A percentile compares a stretch with the other conserved stretches of the same genome.
phyloP scores from a whole-genome alignment of 2,797 vertebrate species.

The Cyprinodon diabolis region DNA sequence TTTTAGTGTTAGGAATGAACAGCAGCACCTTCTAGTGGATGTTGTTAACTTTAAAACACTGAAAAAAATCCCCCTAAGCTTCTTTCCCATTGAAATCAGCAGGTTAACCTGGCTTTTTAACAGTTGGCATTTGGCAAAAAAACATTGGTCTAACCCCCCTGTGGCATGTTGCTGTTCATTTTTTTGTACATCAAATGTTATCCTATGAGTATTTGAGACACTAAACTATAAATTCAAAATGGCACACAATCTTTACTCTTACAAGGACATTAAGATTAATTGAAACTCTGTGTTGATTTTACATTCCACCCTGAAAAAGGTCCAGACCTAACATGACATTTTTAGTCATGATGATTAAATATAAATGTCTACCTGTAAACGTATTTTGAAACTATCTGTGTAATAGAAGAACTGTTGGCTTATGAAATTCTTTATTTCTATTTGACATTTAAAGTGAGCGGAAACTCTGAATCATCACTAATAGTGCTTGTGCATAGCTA shows the following conservation, averaged over 20 bases:
- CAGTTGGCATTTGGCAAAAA: too few relatives aligned
- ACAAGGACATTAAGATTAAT: neutral
- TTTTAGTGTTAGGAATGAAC: too few relatives aligned
- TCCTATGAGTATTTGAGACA: neutral
- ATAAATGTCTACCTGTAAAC: neutral
- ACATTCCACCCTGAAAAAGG: neutral
- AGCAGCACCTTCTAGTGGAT: too few relatives aligned
- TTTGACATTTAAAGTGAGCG: conserved; percentile 7
- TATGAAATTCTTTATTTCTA: neutral
- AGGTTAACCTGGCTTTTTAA: too few relatives aligned
- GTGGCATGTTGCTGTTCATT: too few relatives aligned
- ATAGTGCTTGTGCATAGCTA: neutral
- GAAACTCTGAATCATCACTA: conserved; percentile 3
- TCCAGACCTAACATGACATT: neutral
- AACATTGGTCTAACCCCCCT: too few relatives aligned
- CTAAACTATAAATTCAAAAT: neutral
- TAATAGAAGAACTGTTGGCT: neutral
- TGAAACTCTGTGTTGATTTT: neutral
- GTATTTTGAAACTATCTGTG: too few relatives aligned
- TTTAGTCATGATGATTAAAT: neutral
- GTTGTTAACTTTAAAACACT: too few relatives aligned
- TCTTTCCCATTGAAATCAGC: too few relatives aligned
- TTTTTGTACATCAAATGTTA: too few relatives aligned
- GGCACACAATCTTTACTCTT: too few relatives aligned
- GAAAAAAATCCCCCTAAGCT: too few relatives aligned